A percentile compares a stretch with the other conserved stretches of the same genome.
phyloP scores from a whole-genome alignment of 2,797 vertebrate genomes.

The Syndactyla subalaris region DNA sequence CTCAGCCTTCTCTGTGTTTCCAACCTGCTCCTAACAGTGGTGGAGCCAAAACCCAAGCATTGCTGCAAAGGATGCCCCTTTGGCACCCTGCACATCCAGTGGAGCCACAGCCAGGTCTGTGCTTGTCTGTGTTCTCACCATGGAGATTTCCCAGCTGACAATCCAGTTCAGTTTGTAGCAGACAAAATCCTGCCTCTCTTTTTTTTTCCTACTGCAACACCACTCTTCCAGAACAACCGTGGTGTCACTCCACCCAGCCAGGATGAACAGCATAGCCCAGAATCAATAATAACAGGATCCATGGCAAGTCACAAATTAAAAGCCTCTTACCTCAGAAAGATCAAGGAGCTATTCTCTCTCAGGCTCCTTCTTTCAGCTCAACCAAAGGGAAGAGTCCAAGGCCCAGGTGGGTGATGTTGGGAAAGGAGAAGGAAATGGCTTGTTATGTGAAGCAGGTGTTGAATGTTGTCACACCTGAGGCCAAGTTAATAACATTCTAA shows the following conservation, averaged over 20 bases:
- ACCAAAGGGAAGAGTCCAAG: not conserved
- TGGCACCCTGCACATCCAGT: not conserved
- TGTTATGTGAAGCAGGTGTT: not conserved
- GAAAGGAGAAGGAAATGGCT: not conserved
- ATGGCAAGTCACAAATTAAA: not conserved
- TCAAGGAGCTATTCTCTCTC: not conserved
- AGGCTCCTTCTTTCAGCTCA: not conserved
- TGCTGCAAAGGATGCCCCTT: not conserved
- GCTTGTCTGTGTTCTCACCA: not conserved
- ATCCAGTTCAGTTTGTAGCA: not conserved
- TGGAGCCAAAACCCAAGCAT: not conserved
- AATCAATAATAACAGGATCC: not conserved
- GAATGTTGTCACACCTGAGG: not conserved
- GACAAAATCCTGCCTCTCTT: not conserved
- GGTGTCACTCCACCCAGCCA: not conserved
- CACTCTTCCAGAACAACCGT: not conserved
- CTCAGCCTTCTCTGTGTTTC: not conserved
- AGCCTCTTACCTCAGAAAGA: not conserved
- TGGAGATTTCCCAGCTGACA: not conserved
- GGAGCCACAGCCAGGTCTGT: not conserved
- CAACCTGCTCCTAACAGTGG: fast-evolving
- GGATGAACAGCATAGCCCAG: not conserved
- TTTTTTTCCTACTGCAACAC: not conserved
- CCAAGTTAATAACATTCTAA: constrained; percentile 40
- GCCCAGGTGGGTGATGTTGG: not conserved